Base-by-base conservation (phyloP, 2,888 invertebrate species). In the Tetheella fluctuosa region DNA sequence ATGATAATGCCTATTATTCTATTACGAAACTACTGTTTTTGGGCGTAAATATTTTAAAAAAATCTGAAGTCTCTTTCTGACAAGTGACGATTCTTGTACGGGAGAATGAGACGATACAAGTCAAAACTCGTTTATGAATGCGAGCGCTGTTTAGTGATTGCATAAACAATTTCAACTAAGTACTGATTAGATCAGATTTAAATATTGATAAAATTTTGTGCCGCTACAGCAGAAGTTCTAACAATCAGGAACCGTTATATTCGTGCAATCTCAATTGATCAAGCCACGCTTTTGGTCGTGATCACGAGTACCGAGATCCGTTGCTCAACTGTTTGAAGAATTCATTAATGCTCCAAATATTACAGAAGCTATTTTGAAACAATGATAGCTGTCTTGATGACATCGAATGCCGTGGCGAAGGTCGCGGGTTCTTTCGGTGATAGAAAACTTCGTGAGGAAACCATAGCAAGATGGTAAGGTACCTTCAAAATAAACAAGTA, bases 211-310 rank as follows among this genome's bases (percentile, higher is more conserved):
- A 4, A 4, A 48, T 42, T 17, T 42, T 42, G 42, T 17, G 17
- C 3, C 17, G 1, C 3, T 15, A 39, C 39, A 39, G 6, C 1
- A 42, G 1, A 48, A 48, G 48, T 15, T n/a, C 10, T 10, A 20
- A 48, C 10, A n/a, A 10, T 20, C 1, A 48, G 20, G n/a, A 20
- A 20, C n/a, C 48, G 48, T 48, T 48, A n/a, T 10, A 7, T 20
- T 48, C 48, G 48, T 48, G 48, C 48, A n/a, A 48, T 48, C 48
- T 48, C 4, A 17, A 48, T 48, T 48, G 10, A 48, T 48, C 48
- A n/a, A 48, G 10, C 20, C 10, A 48, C 48, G 48, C 48, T 48
- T 20, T 2, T 20, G 10, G 8, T 15, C 42, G 42, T 48, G 48
- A 20, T 20, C 20, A 48, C 48, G 48, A 48, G 10, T 6, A 17